Percentiles rank a stretch among this genome's conserved stretches.
Evolutionary conservation across 2,888 invertebrate species (phyloP).

Genomic region (Cryptus viduatorius): DNA sequence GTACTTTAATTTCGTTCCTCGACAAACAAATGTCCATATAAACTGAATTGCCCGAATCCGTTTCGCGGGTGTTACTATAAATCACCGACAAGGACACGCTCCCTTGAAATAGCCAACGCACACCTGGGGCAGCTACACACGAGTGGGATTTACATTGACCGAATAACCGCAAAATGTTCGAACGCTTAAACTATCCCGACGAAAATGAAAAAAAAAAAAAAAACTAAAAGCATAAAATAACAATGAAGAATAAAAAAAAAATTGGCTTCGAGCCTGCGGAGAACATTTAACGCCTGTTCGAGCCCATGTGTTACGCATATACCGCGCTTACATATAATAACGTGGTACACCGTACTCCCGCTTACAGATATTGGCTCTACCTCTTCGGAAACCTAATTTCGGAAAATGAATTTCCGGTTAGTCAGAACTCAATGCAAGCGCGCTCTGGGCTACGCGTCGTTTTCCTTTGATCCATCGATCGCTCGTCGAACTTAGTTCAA

Average conservation of each 20-base stretch:
- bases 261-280: constrained; percentile 78
- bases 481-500: neutral
- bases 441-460: neutral
- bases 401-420: constrained; percentile 26
- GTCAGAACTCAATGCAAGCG: neutral
- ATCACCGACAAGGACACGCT: constrained; percentile 51
- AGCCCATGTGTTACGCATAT: constrained; percentile 57
- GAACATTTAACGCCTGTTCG: constrained; percentile 55
- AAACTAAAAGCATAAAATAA: constrained; percentile 22
- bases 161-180: constrained; percentile 78
- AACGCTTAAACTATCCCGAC: constrained; percentile 41
- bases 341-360: neutral
- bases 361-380: constrained; percentile 35
- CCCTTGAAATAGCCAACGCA: constrained; percentile 56
- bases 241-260: constrained; percentile 63
- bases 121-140: constrained; percentile 77
- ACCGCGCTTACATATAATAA: constrained; percentile 26
- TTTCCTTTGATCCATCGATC: neutral
- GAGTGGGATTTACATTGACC: constrained; percentile 77
- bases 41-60: constrained; percentile 47
- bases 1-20: neutral
- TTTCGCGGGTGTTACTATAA: constrained; percentile 59
- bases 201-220: constrained; percentile 31
- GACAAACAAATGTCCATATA: neutral
- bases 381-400: constrained; percentile 9